Evolutionary conservation across 2,888 invertebrate species (phyloP), one percentile per base, ranked within the genome.

Genomic region (Microplitis deprimator): DNA sequence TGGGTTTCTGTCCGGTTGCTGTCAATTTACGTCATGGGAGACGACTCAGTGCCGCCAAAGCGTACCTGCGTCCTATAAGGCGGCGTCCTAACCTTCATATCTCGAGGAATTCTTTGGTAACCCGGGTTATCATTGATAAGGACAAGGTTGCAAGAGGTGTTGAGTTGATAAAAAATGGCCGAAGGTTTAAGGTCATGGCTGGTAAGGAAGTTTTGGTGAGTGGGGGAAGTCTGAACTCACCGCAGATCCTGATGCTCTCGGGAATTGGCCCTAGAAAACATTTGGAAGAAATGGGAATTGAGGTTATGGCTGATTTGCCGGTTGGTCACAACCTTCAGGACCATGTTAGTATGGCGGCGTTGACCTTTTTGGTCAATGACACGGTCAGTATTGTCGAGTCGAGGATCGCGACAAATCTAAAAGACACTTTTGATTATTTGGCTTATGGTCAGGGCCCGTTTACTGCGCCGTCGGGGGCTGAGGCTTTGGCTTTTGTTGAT

Each of bases 281-380:
- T 84, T 89, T 96, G 5, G 84, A 89, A 20, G 90, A 92, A 50
- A 85, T 93, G 6, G 91, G 91, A 3, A 94, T 96, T 73, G 88
- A 91, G 0, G 91, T 94, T 1, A 85, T 95, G 59, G 91, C 93
- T 80, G 92, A 96, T 86, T 91, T 95, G 1, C 94, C 93, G 1
- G 96, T 96, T 0, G 96, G 96, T 7, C 92, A 93, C 84, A 96
- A 96, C 89, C 91, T 96, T 0, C 96, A 96, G 88, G 96, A 96
- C 87, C 96, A 96, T 85, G 91, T 95, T 16, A 94, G 94, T 0
- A 92, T 95, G 81, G 93, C 94, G 1, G 94, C 94, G 2, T 90
- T 96, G 73, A 93, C 93, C 0, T 96, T 96, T 86, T 90, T 94
- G 70, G 93, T 95, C 1, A 95, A 95, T 84, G 92, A 93, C 79